Conservation (phyloP, 2,113 vertebrate species). For the Elephas maximus region DNA sequence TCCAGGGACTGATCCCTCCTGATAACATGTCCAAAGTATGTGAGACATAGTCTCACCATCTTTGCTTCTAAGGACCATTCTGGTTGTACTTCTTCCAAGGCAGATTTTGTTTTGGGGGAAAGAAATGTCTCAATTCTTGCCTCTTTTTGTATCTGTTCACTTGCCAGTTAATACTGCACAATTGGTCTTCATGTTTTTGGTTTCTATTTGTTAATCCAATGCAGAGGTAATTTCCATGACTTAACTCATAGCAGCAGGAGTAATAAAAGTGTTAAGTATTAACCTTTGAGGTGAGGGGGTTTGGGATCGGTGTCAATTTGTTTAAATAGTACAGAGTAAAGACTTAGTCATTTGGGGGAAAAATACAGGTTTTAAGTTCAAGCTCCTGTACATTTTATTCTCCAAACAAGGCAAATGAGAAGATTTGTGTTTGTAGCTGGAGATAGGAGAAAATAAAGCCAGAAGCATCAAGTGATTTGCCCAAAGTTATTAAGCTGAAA, state of each 20-base stretch:
- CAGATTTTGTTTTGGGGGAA: neutral
- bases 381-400: neutral
- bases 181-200: neutral
- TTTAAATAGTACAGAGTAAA: neutral
- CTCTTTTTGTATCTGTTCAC: neutral
- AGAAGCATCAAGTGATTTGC: neutral
- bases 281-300: neutral
- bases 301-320: neutral
- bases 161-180: neutral
- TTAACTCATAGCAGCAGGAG: neutral
- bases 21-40: no score
- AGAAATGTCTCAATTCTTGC: neutral
- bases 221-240: neutral
- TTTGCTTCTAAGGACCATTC: no score
- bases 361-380: neutral
- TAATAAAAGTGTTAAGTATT: conserved; percentile 48
- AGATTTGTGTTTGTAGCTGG: neutral
- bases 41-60: no score
- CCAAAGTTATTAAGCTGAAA: neutral
- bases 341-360: neutral
- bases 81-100: no score
- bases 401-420: neutral
- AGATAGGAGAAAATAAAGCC: neutral
- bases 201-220: neutral
- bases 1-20: no score